Base-by-base conservation (phyloP, 2,113 vertebrate genomes). In the Charadrius vociferus region DNA sequence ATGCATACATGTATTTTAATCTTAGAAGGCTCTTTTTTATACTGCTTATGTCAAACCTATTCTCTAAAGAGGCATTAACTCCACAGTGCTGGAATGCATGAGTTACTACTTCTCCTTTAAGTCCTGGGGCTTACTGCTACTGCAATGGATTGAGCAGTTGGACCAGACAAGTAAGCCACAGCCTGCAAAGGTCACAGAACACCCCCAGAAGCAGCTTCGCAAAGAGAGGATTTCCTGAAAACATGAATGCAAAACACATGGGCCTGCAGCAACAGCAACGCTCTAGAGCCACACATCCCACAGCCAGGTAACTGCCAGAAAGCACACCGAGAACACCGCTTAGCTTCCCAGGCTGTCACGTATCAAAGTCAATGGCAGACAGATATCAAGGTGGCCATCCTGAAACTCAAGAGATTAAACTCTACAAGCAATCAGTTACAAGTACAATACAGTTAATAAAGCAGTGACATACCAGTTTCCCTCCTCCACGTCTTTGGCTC, bases 181-280 rank as follows among this genome's bases (percentile, higher is more conserved):
- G 68, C 58, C 59, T 39, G 34, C 8, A 90, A 83, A 96, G 65
- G 72, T 93, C 94, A 96, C 41, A 83, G 59, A 94, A 88, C 73
- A 94, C 12, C 78, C 85, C 30, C 74, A 85, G 43, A 43, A 85
- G 55, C 45, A 81, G 80, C 52, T 79, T 96, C 63, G 61, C 47
- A 79, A 70, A 78, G 68, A 95, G 68, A 95, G 94, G 77, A 95
- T 92, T 97, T 96, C 94, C 83, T 78, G 63, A 67, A 66, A 86
- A 61, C 67, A 90, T 1, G 1, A 78, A 70, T 30, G 61, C 52
- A 88, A 71, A 90, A 65, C 1, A 27, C 36, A 86, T 0, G 0
- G 2, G 39, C 29, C 77, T 83, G 83, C 68, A 91, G 82, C 3
- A 11, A 62, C 6, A 43, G 55, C 29, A 56, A 4, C 0, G 1